Percentiles rank a stretch among this genome's conserved stretches.
These are phyloP conservation scores for Parapsyche elsis DNA, from an alignment of 1,140 invertebrate genomes.

Conservation along the genomic window DNA sequence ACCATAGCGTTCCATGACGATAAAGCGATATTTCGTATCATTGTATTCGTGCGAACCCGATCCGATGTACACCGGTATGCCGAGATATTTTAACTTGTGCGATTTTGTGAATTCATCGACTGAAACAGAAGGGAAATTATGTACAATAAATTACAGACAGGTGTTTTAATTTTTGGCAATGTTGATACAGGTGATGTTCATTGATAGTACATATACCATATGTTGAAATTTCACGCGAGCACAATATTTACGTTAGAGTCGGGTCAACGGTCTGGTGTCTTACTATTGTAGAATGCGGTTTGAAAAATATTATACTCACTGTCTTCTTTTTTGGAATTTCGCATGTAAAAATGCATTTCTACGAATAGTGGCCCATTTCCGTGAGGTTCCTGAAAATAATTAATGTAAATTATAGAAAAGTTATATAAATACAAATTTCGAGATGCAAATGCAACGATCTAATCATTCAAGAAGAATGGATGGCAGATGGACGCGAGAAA, in stretches of 20 bases:
- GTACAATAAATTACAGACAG: background rate
- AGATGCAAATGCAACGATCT: too few relatives aligned
- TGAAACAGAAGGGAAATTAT: constrained; percentile 63
- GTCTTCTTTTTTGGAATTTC: constrained; percentile 83
- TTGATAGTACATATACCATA: too few relatives aligned
- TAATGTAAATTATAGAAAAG: background rate
- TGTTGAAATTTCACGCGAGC: too few relatives aligned
- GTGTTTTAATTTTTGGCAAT: background rate
- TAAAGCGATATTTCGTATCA: constrained; percentile 84
- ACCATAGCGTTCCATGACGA: constrained; percentile 94
- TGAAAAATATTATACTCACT: constrained; percentile 70
- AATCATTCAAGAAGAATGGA: too few relatives aligned
- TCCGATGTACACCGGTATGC: constrained; percentile 87
- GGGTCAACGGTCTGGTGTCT: too few relatives aligned
- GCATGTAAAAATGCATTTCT: constrained; percentile 94
- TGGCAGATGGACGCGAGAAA: too few relatives aligned
- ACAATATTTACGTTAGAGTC: too few relatives aligned
- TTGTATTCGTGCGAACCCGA: constrained; percentile 85
- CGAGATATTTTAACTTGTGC: constrained; percentile 79
- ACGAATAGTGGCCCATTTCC: constrained; percentile 94
- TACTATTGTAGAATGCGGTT: too few relatives aligned
- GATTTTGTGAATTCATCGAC: constrained; percentile 81
- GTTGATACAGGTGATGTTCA: too few relatives aligned
- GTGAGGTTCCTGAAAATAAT: constrained; percentile 81
- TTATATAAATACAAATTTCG: too few relatives aligned